These are phyloP conservation scores for Engystomops pustulosus DNA, from an alignment of 2,113 vertebrate species.

Conservation along the genomic window DNA sequence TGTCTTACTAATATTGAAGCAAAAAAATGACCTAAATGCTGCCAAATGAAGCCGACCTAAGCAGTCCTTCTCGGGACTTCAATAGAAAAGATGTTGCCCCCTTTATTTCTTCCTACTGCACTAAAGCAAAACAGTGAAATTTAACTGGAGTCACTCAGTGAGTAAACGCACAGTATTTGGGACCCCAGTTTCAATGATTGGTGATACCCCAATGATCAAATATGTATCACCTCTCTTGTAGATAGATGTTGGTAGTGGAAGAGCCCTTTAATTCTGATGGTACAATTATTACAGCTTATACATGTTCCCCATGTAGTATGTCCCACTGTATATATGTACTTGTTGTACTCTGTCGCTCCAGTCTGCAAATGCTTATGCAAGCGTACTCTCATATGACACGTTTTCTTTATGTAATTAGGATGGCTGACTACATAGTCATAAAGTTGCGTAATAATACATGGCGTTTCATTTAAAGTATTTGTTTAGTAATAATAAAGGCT, in stretches of 20 bases:
- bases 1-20: no score
- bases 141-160: no score
- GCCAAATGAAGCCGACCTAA: no score
- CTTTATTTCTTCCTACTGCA: no score
- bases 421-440: not conserved
- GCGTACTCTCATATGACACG: not conserved
- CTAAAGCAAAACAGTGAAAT: no score
- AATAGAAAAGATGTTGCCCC: no score
- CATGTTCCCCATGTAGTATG: not conserved
- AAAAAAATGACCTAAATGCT: no score
- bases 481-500: not conserved
- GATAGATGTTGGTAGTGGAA: not conserved
- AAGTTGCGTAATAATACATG: not conserved
- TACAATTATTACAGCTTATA: not conserved
- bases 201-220: no score
- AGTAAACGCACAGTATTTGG: no score
- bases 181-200: no score
- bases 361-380: conserved; percentile 6
- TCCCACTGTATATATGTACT: not conserved
- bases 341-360: not conserved
- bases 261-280: not conserved
- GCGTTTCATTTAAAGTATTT: not conserved
- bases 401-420: conserved; percentile 16
- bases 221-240: not conserved
- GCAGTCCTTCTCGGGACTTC: no score